phyloP scores from a whole-genome alignment of 1,140 invertebrate species.

The Leptoteleia sp. region DNA sequence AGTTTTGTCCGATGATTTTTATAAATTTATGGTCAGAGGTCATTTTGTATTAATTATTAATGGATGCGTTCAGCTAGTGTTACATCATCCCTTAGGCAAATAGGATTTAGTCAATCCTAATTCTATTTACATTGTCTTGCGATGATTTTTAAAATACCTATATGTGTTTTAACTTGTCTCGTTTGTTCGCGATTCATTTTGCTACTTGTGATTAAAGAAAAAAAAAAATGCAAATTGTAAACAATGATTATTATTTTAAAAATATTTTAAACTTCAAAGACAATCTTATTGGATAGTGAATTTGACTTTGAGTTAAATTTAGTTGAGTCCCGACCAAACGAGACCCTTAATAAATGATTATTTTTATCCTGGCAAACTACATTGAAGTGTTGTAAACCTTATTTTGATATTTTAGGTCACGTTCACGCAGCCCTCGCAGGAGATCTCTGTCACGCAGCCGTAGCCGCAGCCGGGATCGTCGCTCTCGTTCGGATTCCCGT shows the following conservation, averaged over 20 bases:
- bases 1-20: slow-evolving; percentile 72
- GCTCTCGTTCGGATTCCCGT: slow-evolving; percentile 80
- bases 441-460: slow-evolving; percentile 78
- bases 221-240: too few relatives aligned
- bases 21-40: slow-evolving; percentile 73
- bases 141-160: slow-evolving; percentile 74
- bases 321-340: slow-evolving; percentile 36
- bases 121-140: slow-evolving; percentile 74
- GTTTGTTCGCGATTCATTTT: slow-evolving; percentile 59
- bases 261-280: too few relatives aligned
- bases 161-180: slow-evolving; percentile 68
- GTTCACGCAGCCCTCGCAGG: slow-evolving; percentile 78
- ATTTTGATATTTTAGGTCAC: slow-evolving; percentile 77
- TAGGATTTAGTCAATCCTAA: slow-evolving; percentile 76
- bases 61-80: slow-evolving; percentile 75
- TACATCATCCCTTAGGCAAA: slow-evolving; percentile 74
- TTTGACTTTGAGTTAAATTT: too few relatives aligned
- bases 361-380: slow-evolving; percentile 23
- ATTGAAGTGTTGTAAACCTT: slow-evolving; percentile 51
- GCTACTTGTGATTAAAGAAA: too few relatives aligned
- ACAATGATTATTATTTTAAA: too few relatives aligned
- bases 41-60: slow-evolving; percentile 74
- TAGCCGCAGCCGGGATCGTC: slow-evolving; percentile 70
- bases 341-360: slow-evolving; percentile 47
- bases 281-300: too few relatives aligned